Conservation (phyloP, 2,888 invertebrate species). For the Sminthurinus aureus region DNA sequence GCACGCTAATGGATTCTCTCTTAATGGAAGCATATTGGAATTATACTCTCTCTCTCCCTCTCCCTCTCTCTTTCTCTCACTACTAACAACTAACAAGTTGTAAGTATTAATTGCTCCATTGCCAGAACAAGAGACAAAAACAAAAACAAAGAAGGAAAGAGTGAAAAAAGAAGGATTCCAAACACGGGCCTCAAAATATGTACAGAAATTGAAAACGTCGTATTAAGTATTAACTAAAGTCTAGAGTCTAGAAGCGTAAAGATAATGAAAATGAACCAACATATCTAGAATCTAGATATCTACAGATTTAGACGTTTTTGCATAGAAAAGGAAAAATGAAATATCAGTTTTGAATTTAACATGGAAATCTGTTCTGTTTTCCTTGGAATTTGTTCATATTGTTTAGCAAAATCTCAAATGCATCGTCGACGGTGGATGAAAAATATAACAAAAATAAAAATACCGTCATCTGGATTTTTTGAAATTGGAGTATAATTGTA, state of each 20-base stretch:
- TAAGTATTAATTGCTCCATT: neutral
- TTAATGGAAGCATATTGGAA: neutral
- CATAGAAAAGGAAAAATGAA: too few species aligned
- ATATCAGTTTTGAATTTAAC: too few species aligned
- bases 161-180: neutral
- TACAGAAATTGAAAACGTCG: neutral
- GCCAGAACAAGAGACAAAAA: neutral
- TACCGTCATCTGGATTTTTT: too few species aligned
- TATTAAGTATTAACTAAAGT: neutral
- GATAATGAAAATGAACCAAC: neutral
- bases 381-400: too few species aligned
- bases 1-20: too few species aligned
- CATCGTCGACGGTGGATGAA: too few species aligned
- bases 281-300: too few species aligned
- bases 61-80: neutral
- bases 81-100: neutral
- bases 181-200: neutral
- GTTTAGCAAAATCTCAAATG: too few species aligned
- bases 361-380: too few species aligned
- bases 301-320: too few species aligned
- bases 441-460: too few species aligned
- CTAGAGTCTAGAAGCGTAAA: neutral
- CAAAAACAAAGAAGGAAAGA: neutral
- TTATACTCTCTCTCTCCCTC: neutral
- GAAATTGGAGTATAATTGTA: too few species aligned